Base-by-base conservation (phyloP, 2,113 vertebrate species). In the Piprites chloris region DNA sequence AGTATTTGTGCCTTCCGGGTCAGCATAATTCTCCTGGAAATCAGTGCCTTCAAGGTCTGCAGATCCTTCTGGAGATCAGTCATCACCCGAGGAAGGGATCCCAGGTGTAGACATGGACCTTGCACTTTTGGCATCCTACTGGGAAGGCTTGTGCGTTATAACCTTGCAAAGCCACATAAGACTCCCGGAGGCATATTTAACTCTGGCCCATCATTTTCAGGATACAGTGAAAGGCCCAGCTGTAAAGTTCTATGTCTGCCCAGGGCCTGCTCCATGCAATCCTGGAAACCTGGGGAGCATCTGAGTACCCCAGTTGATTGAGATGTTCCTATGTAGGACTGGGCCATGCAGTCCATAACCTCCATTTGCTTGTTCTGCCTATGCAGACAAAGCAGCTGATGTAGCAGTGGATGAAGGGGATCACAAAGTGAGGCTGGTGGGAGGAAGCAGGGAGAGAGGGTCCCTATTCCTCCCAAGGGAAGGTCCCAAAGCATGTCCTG, bases 401-500 rank as follows among this genome's bases (percentile, higher is more conserved):
- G 15, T 42, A 32, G 23, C 50, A 71, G 46, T 37, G 37, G 47
- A 72, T 5, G 13, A 6, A 41, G 30, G 5, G 20, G 35, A 61
- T 5, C 1, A 55, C 10, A 49, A 69, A 39, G 5, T 79, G 27
- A 66, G 59, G 23, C 26, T 59, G 50, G 8, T 44, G 24, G 13
- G 32, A 63, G 5, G 15, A 67, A 85, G 14, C 53, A 78, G 37
- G 37, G 28, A 41, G 26, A 44, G 32, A 41, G 1, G 15, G 19
- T 85, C 30, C 39, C 16, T 30, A 5, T 55, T 11, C 12, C 26
- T 83, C 32, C 18, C 6, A 5, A 53, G n/a, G 21, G 32, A 27
- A 71, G 28, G 9, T 76, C 28, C n/a, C 24, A 13, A 14, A 65
- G 7, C 0, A 0, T 37, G 10, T 35, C n/a, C 67, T 63, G 24